phyloP scores from a whole-genome alignment of 2,888 invertebrate species.

The Thera britannica region DNA sequence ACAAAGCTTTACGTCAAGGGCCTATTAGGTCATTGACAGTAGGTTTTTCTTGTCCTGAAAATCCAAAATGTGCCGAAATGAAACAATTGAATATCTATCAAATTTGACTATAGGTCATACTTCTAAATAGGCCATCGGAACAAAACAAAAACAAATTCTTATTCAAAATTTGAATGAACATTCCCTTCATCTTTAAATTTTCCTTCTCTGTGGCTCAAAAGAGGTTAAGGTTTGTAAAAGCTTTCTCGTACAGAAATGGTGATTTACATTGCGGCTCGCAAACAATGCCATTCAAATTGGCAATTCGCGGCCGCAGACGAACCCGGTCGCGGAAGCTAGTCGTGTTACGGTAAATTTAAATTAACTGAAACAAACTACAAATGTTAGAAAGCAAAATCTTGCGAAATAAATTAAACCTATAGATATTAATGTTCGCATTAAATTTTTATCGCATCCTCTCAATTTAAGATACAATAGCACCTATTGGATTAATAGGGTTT shows the following conservation, averaged over 20 bases:
- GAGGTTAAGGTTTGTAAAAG: slow-evolving; percentile 60
- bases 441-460: slow-evolving; percentile 28
- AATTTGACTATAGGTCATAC: background rate
- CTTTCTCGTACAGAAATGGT: slow-evolving; percentile 58
- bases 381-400: slow-evolving; percentile 32
- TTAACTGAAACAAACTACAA: slow-evolving; percentile 62
- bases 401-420: background rate
- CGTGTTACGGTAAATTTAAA: slow-evolving; percentile 80
- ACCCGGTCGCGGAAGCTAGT: slow-evolving; percentile 69
- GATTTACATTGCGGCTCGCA: slow-evolving; percentile 81
- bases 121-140: background rate
- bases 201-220: slow-evolving; percentile 43
- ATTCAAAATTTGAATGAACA: slow-evolving; percentile 2
- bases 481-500: slow-evolving; percentile 36
- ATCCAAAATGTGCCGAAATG: background rate
- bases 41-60: slow-evolving; percentile 9
- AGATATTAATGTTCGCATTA: slow-evolving; percentile 21
- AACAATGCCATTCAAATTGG: slow-evolving; percentile 73
- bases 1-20: slow-evolving; percentile 12
- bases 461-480: slow-evolving; percentile 36
- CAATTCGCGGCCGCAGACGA: slow-evolving; percentile 57
- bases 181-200: slow-evolving; percentile 12
- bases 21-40: slow-evolving; percentile 3
- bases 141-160: background rate
- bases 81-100: background rate